Base-by-base conservation (phyloP, 2,113 vertebrate genomes). In the Notothenia coriiceps region DNA sequence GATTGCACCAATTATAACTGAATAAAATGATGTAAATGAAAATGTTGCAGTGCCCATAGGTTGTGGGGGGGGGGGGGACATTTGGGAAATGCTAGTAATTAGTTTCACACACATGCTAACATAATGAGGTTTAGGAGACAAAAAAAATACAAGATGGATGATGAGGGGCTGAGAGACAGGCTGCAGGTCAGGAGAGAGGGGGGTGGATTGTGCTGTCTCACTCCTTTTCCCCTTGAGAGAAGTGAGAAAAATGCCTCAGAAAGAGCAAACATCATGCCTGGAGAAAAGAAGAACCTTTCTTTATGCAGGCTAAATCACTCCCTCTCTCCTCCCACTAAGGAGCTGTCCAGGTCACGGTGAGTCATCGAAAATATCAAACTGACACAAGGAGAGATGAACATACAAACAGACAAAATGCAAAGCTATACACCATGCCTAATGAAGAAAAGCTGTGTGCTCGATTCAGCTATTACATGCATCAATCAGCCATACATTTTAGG, bases 331-430 rank as follows among this genome's bases (percentile, higher is more conserved):
- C 79, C 79, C 46, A 83, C 82, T 60, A 9, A 65, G 54, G 78
- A 54, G 77, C 51, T 44, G 63, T 77, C 81, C 33, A 14, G 55
- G 69, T 84, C 70, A 35, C 25, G 1, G 77, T 86, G 86, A 90
- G 22, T 88, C 88, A 88, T 62, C 61, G 1, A 68, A 40, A 79
- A 85, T 70, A 88, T 66, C 63, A 59, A 72, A 77, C 15, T 49
- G 49, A 73, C 17, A 51, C 59, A 74, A 64, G 47, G 25, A 8
- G 4, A 67, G 47, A 63, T 46, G 59, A 69, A 59, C 20, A 11
- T 12, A 44, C 65, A 33, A 76, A 74, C 51, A 43, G 67, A 70
- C 0, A 20, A 69, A 76, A 86, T 68, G 70, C 20, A 43, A 54
- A 43, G 68, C 69, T 65, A 44, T 63, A 20, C 43, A 12, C 55